Evolutionary conservation across 1,140 invertebrate genomes (phyloP), one percentile per base, ranked within the genome.

Genomic region (Tetramorium alpestre): DNA sequence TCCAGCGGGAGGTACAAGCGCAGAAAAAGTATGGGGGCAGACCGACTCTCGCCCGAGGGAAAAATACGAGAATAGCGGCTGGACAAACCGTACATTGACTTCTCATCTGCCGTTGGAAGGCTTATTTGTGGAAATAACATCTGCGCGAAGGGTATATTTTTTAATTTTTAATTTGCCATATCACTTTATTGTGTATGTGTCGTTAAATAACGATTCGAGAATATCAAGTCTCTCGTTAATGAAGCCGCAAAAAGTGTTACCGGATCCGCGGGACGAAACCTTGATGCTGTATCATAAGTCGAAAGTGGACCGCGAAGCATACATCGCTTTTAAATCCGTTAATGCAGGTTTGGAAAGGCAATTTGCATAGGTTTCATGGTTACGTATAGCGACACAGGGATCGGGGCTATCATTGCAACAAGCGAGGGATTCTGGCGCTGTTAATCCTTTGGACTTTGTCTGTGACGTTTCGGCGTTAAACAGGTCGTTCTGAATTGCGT

Each of bases 291-390:
- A 69, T 62, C 88, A 44, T 67, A 87, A 86, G 72, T 81, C 58
- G 89, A 88, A 90, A 90, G 77, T 87, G 77, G 75, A 88, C 87
- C 76, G 80, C 88, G 86, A 87, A 92, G 90, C 92, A 92, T 94
- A 94, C 94, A 94, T 94, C 91, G 93, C 93, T 94, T 94, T 94
- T 94, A 94, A 94, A 94, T 94, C 94, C 94, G 91, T 94, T 95
- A 94, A 94, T 93, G 91, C 93, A 87, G 89, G 87, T 91, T 92
- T 77, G 85, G 82, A 91, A 89, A 85, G 77, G 85, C 91, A 92
- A 94, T 94, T 94, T 94, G 93, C 94, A 94, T 94, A 93, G 93
- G 89, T 92, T 89, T 88, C 85, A 86, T 89, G 73, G 90, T 86
- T 85, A 82, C 90, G 88, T 90, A 88, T 65, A 88, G 44, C 72